A percentile compares a stretch with the other conserved stretches of the same genome.
phyloP scores from a whole-genome alignment of 2,113 vertebrate species.

The Dicerorhinus sumatrensis region DNA sequence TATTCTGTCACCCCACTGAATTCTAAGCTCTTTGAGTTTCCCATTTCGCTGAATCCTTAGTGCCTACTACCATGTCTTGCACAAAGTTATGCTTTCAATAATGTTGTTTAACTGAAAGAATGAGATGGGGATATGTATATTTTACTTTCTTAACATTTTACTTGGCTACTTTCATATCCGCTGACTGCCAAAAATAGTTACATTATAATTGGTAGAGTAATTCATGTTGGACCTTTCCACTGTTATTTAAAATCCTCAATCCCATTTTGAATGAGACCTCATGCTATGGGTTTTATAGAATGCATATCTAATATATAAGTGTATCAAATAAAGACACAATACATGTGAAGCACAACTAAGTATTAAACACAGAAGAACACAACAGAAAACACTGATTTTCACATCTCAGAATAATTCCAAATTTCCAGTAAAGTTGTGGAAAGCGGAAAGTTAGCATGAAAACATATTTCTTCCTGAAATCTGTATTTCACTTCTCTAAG shows the following conservation, averaged over 20 bases:
- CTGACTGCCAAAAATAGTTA: not conserved
- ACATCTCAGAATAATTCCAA: not conserved
- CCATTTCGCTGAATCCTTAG: not conserved
- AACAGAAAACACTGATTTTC: not conserved
- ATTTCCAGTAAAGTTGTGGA: not conserved
- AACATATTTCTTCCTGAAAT: not conserved
- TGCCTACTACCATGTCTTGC: not conserved
- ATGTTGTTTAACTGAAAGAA: not conserved
- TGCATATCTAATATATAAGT: not conserved
- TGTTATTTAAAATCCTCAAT: not conserved
- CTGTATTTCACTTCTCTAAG: not conserved
- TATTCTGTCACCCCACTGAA: not conserved
- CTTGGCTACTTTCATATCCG: not conserved
- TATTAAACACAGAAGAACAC: not conserved
- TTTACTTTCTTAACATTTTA: not conserved
- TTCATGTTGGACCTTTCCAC: not conserved
- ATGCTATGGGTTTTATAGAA: not conserved
- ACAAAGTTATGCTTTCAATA: not conserved
- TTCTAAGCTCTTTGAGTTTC: not conserved
- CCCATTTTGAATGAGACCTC: not conserved
- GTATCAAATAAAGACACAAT: not conserved
- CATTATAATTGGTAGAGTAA: not conserved
- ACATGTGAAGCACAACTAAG: not conserved
- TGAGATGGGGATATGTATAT: not conserved
- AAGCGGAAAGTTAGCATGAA: not conserved